phyloP scores from a whole-genome alignment of 2,797 vertebrate species.

The Coilia nasus region DNA sequence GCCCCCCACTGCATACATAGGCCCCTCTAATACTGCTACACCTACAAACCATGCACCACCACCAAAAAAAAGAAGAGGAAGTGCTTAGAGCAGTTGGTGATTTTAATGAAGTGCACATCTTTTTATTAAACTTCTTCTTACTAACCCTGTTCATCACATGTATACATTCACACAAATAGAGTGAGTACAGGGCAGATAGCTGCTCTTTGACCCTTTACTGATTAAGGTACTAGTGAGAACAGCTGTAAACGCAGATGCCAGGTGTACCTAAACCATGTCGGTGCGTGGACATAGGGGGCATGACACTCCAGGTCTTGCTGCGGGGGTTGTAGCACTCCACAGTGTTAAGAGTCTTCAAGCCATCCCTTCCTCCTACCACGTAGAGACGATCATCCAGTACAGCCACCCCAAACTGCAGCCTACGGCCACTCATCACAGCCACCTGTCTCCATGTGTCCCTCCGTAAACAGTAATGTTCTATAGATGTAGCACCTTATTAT shows the following conservation, averaged over 20 bases:
- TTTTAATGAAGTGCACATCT: not conserved
- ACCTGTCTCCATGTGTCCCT: constrained; percentile 93
- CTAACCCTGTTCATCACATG: not conserved
- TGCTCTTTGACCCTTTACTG: not conserved
- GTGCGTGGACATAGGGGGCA: constrained; percentile 98
- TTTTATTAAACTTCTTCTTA: not conserved
- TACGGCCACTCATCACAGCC: constrained; percentile 93
- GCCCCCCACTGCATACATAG: constrained; percentile 97
- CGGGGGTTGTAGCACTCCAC: constrained; percentile 97
- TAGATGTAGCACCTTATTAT: constrained; percentile 89
- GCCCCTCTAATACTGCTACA: constrained; percentile 93
- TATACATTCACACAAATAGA: constrained; percentile 15
- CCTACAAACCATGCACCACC: constrained; percentile 69
- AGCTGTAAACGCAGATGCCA: not conserved
- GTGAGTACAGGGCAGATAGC: not conserved
- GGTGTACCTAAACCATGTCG: constrained; percentile 91
- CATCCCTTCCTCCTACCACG: constrained; percentile 96
- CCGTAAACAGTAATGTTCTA: constrained; percentile 96
- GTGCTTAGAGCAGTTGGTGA: too few species aligned
- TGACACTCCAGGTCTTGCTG: constrained; percentile 94
- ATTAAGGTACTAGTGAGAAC: not conserved
- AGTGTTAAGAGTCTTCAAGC: constrained; percentile 95
- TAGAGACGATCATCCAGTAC: constrained; percentile 92
- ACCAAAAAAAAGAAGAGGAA: not conserved
- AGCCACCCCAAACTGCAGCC: constrained; percentile 93